Conservation (phyloP, 2,113 vertebrate species). For the Myrmecobius fasciatus region DNA sequence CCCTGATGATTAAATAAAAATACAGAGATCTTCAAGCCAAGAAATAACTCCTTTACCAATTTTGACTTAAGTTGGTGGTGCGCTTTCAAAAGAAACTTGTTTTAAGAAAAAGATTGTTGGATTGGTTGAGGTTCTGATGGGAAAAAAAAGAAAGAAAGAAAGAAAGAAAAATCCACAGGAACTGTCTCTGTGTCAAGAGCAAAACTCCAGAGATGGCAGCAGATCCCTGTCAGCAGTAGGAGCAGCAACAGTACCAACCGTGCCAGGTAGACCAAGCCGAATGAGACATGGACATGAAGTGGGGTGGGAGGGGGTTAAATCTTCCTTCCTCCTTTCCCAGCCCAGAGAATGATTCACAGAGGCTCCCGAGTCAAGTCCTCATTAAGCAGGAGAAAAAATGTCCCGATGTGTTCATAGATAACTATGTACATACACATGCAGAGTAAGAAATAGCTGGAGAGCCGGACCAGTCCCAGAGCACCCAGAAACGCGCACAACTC, state of each 20-base stretch:
- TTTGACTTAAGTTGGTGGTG: not conserved
- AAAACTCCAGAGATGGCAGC: constrained; percentile 74
- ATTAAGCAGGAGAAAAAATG: constrained; percentile 65
- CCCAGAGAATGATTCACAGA: constrained; percentile 84
- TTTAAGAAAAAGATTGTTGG: not conserved
- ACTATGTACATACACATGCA: constrained; percentile 71
- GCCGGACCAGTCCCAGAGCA: not conserved
- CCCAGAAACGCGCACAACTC: not conserved
- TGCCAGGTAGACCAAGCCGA: constrained; percentile 82
- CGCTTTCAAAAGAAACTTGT: constrained; percentile 46
- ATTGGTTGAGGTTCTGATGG: not conserved
- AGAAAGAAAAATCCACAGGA: constrained; percentile 57
- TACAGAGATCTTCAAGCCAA: constrained; percentile 56
- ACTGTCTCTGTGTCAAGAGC: constrained; percentile 37
- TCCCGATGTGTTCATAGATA: constrained; percentile 50
- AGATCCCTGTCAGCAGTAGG: constrained; percentile 70
- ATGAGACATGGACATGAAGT: constrained; percentile 82
- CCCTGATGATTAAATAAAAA: constrained; percentile 66
- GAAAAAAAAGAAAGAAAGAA: not conserved
- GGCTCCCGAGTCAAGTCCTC: constrained; percentile 83
- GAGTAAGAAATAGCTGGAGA: not conserved
- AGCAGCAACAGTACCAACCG: constrained; percentile 71
- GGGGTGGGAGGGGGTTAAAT: constrained; percentile 80
- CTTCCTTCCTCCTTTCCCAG: constrained; percentile 77
- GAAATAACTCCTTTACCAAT: not conserved